Evolutionary conservation across 2,888 invertebrate species (phyloP).

Genomic region (Phaonia tiefii): DNA sequence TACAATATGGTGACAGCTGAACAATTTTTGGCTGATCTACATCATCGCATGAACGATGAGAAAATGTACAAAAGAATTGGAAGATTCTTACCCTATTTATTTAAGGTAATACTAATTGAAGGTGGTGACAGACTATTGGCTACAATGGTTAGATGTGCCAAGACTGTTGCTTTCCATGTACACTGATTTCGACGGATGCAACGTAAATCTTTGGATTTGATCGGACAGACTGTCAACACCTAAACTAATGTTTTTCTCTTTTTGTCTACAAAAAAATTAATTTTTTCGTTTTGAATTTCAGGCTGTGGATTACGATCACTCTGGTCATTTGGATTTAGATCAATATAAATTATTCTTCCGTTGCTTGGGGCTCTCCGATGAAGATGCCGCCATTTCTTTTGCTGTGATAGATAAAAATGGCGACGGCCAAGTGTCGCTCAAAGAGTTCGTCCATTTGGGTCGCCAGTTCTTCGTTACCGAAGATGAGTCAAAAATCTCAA

Average conservation of each 20-base stretch:
- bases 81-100: conserved; percentile 89
- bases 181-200: too few relatives aligned
- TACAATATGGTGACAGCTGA: conserved; percentile 92
- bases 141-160: too few relatives aligned
- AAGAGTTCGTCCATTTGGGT: conserved; percentile 91
- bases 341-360: conserved; percentile 92
- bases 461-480: conserved; percentile 90
- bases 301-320: conserved; percentile 91
- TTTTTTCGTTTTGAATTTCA: conserved; percentile 74
- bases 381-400: conserved; percentile 89
- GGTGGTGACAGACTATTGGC: too few relatives aligned
- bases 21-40: conserved; percentile 90
- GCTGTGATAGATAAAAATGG: conserved; percentile 89
- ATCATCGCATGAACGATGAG: conserved; percentile 89
- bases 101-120: conserved; percentile 83
- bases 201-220: too few relatives aligned
- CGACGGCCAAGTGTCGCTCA: conserved; percentile 88
- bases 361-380: conserved; percentile 88
- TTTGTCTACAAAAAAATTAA: neutral
- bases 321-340: conserved; percentile 88
- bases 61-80: conserved; percentile 88
- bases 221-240: too few relatives aligned
- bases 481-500: conserved; percentile 88
- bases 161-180: too few relatives aligned
- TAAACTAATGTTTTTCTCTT: neutral